Conservation (phyloP, 2,888 invertebrate genomes). For the Drosophila longiperda region DNA sequence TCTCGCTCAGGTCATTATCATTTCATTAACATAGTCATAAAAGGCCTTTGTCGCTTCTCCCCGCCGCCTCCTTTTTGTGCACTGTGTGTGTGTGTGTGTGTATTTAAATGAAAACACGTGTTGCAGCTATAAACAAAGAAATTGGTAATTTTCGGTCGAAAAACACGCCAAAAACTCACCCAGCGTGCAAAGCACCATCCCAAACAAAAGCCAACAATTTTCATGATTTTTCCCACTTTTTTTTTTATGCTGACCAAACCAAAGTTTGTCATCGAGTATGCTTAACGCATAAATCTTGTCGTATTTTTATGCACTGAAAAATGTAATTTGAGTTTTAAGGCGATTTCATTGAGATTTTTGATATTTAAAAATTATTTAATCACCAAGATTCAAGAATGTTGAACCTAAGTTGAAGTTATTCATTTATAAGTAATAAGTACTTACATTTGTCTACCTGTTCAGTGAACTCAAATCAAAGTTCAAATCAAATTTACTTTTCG, state of each 20-base stretch:
- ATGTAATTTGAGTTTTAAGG: background rate
- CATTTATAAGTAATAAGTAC: too few species aligned
- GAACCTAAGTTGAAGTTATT: background rate
- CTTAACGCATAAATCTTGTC: background rate
- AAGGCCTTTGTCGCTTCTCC: conserved; percentile 25
- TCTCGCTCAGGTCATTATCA: conserved; percentile 62
- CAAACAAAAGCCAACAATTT: conserved; percentile 24
- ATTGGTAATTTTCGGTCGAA: conserved; percentile 59
- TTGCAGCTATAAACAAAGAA: conserved; percentile 78
- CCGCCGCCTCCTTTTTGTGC: background rate
- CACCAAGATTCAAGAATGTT: background rate
- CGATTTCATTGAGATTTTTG: background rate
- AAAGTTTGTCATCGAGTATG: conserved; percentile 1
- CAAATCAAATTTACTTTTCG: background rate
- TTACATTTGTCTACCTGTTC: background rate
- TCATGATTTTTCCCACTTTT: conserved; percentile 6
- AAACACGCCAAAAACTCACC: conserved; percentile 34
- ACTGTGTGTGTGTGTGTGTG: conserved; percentile 19
- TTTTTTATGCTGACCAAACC: background rate
- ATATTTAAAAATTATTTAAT: background rate
- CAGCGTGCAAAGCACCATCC: conserved; percentile 41
- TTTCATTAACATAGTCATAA: conserved; percentile 79
- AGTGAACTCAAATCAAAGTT: background rate
- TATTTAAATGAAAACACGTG: conserved; percentile 76
- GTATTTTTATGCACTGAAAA: background rate